A percentile compares a stretch with the other conserved stretches of the same genome.
phyloP scores from a whole-genome alignment of 2,888 invertebrate genomes.

The Frankliniella fusca region DNA sequence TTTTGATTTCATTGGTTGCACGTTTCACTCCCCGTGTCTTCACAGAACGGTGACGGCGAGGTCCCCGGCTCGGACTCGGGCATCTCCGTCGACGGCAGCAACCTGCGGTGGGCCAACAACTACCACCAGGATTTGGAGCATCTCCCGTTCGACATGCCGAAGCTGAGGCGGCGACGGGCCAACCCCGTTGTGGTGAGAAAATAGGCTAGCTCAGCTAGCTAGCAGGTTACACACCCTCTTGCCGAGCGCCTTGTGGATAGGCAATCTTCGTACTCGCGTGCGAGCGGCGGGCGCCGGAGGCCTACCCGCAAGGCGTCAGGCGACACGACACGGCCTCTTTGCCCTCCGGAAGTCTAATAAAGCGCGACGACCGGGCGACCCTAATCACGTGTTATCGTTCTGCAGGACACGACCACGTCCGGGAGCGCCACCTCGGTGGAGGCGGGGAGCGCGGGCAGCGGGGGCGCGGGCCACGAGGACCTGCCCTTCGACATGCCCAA shows the following conservation, averaged over 20 bases:
- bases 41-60: constrained; percentile 31
- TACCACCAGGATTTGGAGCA: constrained; percentile 49
- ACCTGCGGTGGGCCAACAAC: constrained; percentile 21
- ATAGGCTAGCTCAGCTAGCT: constrained; percentile 33
- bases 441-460: background rate
- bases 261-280: no score
- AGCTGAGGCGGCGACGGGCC: constrained; percentile 60
- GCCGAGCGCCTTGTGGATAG: no score
- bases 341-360: no score
- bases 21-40: background rate
- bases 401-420: constrained; percentile 63
- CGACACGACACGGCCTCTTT: no score
- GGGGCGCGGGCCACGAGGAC: constrained; percentile 54
- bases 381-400: constrained; percentile 4
- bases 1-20: background rate
- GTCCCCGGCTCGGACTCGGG: constrained; percentile 79
- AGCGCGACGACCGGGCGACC: no score
- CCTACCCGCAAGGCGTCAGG: no score
- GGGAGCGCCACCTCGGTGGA: constrained; percentile 52
- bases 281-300: no score
- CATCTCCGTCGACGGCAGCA: constrained; percentile 65
- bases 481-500: constrained; percentile 92
- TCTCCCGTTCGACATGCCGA: constrained; percentile 87
- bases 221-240: no score
- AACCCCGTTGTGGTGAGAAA: background rate